These are phyloP conservation scores for Bombus pyrosoma DNA, from an alignment of 1,140 invertebrate genomes.

Conservation along the genomic window DNA sequence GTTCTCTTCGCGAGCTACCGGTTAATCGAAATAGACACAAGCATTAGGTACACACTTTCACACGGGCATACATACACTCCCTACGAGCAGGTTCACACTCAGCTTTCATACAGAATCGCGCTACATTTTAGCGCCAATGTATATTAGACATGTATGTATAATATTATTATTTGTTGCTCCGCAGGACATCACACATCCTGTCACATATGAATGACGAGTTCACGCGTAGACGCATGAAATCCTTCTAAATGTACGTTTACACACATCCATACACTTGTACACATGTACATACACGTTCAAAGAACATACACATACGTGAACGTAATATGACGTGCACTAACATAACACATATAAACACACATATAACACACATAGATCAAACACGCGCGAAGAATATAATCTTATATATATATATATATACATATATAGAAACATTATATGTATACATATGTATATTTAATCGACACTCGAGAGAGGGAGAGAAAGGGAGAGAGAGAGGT, in stretches of 20 bases:
- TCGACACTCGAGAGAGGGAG: constrained; percentile 67
- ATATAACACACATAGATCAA: neutral
- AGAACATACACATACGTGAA: neutral
- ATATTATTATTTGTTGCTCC: constrained; percentile 8
- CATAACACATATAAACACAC: neutral
- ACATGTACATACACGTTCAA: neutral
- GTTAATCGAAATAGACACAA: neutral
- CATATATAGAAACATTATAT: neutral
- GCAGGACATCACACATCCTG: neutral
- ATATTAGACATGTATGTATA: neutral
- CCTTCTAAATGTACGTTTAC: neutral
- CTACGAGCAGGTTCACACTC: neutral
- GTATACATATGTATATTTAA: constrained; percentile 61
- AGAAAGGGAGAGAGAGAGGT: constrained; percentile 59
- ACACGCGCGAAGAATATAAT: constrained; percentile 14
- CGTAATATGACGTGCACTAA: constrained; percentile 5
- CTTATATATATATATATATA: constrained; percentile 32
- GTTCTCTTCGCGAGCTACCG: constrained; percentile 43
- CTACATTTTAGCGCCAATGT: neutral
- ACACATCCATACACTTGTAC: neutral
- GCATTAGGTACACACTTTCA: neutral
- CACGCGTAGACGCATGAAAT: neutral
- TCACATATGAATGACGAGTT: neutral
- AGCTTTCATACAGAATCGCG: neutral
- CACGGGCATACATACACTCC: neutral